These are phyloP conservation scores for Drosophila nannoptera DNA, from an alignment of 1,140 invertebrate genomes.

Conservation along the genomic window DNA sequence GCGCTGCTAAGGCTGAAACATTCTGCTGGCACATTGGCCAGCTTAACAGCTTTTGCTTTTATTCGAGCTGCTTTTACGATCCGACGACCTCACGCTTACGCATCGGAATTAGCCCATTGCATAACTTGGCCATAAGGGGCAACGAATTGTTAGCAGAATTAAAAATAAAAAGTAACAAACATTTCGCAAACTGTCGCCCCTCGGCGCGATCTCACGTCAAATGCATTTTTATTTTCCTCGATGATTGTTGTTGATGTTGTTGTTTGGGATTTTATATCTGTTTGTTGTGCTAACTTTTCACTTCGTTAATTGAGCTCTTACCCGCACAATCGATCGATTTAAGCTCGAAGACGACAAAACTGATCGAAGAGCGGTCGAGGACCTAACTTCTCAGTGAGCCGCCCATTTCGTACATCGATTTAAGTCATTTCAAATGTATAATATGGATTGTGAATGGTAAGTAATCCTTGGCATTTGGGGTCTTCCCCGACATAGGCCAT, in stretches of 20 bases:
- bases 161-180: constrained; percentile 19
- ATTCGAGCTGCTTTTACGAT: constrained; percentile 17
- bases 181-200: constrained; percentile 35
- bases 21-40: constrained; percentile 16
- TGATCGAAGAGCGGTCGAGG: constrained; percentile 17
- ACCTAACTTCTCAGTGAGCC: constrained; percentile 1
- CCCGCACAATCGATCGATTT: constrained; percentile 46
- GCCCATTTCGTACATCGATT: no score
- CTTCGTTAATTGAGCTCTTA: constrained; percentile 38
- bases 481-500: no score
- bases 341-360: constrained; percentile 11
- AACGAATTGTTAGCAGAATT: background rate
- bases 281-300: constrained; percentile 36
- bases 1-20: constrained; percentile 8
- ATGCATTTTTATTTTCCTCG: constrained; percentile 37
- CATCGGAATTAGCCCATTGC: constrained; percentile 36
- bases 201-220: constrained; percentile 17
- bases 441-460: no score
- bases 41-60: constrained; percentile 29
- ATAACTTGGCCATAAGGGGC: constrained; percentile 27
- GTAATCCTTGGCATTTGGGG: no score
- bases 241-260: constrained; percentile 24
- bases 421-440: no score
- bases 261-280: constrained; percentile 25
- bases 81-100: constrained; percentile 17